Percentiles rank a stretch among this genome's conserved stretches.
Conservation (phyloP, 2,888 invertebrate species). For the Lordiphosa andalusiaca region DNA sequence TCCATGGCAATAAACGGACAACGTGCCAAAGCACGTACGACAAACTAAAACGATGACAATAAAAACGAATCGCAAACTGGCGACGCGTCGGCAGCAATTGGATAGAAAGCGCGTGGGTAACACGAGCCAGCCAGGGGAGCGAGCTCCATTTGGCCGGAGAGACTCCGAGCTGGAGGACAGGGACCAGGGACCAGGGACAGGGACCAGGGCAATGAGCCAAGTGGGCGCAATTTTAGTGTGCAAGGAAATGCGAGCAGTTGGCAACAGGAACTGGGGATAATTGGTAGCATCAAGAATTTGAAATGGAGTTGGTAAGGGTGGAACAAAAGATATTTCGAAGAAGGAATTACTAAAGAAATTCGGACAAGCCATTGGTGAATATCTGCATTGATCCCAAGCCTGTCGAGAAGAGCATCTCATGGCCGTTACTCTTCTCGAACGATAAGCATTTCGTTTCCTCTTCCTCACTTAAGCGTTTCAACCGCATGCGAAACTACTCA, state of each 20-base stretch:
- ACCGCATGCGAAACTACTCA: constrained; percentile 45
- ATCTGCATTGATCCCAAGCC: too few relatives aligned
- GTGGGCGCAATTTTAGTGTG: constrained; percentile 62
- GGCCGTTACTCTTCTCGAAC: not conserved
- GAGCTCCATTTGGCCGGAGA: constrained; percentile 40
- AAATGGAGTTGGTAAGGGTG: not conserved
- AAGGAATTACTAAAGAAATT: too few relatives aligned
- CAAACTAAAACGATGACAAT: constrained; percentile 70
- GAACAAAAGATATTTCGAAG: too few relatives aligned
- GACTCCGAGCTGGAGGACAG: constrained; percentile 3
- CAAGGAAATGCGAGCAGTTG: constrained; percentile 60
- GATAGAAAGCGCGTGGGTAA: constrained; percentile 70
- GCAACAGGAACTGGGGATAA: constrained; percentile 46
- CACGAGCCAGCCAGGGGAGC: constrained; percentile 53
- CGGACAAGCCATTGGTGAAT: too few relatives aligned
- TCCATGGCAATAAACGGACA: constrained; percentile 62
- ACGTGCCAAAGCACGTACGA: constrained; percentile 72
- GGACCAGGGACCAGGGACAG: constrained; percentile 22
- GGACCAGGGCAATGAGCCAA: constrained; percentile 62
- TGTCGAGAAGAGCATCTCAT: not conserved
- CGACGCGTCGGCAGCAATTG: constrained; percentile 48
- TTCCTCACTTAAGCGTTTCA: constrained; percentile 51
- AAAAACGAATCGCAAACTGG: constrained; percentile 56
- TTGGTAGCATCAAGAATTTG: constrained; percentile 3
- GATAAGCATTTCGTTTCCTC: constrained; percentile 9